phyloP scores from a whole-genome alignment of 92 coral and sea anemone genomes.

The Pocillopora grandis region DNA sequence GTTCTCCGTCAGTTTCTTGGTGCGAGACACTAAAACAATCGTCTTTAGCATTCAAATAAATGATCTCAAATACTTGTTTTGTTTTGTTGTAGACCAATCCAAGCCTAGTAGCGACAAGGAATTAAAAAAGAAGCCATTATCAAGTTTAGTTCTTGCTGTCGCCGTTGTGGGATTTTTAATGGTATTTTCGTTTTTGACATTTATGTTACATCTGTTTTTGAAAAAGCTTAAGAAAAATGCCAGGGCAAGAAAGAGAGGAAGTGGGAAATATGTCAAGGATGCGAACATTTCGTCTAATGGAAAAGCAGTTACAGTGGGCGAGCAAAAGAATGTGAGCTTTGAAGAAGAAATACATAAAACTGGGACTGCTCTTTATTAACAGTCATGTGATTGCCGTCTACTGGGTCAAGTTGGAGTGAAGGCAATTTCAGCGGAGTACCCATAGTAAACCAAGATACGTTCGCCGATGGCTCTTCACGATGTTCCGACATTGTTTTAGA shows the following conservation, averaged over 20 bases:
- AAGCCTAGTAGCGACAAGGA: slow-evolving; percentile 1
- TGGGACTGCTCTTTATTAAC: slow-evolving; percentile 22
- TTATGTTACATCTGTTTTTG: not conserved
- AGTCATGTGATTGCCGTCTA: not conserved
- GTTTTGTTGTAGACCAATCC: slow-evolving; percentile 1
- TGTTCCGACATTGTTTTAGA: too few species aligned
- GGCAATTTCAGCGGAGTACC: too few species aligned
- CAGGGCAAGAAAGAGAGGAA: slow-evolving; percentile 1
- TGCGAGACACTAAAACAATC: too few species aligned
- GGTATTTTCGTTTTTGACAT: not conserved
- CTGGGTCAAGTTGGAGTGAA: too few species aligned
- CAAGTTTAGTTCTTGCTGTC: slow-evolving; percentile 9
- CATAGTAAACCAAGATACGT: too few species aligned
- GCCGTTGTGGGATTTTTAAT: slow-evolving; percentile 26
- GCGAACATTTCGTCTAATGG: slow-evolving; percentile 34
- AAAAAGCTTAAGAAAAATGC: slow-evolving; percentile 16
- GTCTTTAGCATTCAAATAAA: not conserved
- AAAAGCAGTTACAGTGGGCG: slow-evolving; percentile 29
- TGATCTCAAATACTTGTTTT: not conserved
- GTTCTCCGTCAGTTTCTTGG: too few species aligned
- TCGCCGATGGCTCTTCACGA: too few species aligned
- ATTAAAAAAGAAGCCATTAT: not conserved
- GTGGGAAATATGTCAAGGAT: slow-evolving; percentile 8
- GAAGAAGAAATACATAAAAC: not conserved
- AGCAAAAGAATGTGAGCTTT: slow-evolving; percentile 4